A percentile compares a stretch with the other conserved stretches of the same genome.
Conservation (phyloP, 1,140 invertebrate species). For the Mactra quadrangularis region DNA sequence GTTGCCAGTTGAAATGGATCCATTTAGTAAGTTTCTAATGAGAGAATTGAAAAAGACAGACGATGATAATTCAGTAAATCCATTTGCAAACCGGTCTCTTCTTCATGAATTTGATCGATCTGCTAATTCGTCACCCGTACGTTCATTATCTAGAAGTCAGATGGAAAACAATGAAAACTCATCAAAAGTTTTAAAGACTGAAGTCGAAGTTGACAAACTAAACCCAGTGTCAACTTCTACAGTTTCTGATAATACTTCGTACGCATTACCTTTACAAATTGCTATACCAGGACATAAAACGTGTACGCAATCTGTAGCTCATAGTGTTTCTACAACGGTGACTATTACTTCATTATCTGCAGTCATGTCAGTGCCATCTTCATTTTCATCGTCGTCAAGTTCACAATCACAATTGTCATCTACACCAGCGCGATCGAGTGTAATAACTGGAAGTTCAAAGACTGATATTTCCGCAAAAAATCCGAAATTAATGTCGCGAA, state of each 20-base stretch:
- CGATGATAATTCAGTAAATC: conserved; percentile 37
- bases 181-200: background rate
- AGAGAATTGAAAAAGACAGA: conserved; percentile 56
- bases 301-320: background rate
- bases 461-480: conserved; percentile 19
- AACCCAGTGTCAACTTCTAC: background rate
- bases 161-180: background rate
- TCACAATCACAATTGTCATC: conserved; percentile 9
- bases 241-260: conserved; percentile 10
- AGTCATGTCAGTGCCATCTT: background rate
- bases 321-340: no score
- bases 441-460: conserved; percentile 3
- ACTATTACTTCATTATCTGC: background rate
- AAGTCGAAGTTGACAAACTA: background rate
- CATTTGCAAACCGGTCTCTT: conserved; percentile 50
- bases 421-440: background rate
- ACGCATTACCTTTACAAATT: conserved; percentile 56
- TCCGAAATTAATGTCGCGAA: conserved; percentile 54
- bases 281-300: conserved; percentile 59
- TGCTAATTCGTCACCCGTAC: conserved; percentile 34
- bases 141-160: background rate
- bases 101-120: conserved; percentile 56
- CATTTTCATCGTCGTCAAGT: background rate
- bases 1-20: background rate
- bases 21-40: conserved; percentile 50